A percentile compares a stretch with the other conserved stretches of the same genome.
Evolutionary conservation across 2,888 invertebrate species (phyloP).

Genomic region (Agrotis puta): DNA sequence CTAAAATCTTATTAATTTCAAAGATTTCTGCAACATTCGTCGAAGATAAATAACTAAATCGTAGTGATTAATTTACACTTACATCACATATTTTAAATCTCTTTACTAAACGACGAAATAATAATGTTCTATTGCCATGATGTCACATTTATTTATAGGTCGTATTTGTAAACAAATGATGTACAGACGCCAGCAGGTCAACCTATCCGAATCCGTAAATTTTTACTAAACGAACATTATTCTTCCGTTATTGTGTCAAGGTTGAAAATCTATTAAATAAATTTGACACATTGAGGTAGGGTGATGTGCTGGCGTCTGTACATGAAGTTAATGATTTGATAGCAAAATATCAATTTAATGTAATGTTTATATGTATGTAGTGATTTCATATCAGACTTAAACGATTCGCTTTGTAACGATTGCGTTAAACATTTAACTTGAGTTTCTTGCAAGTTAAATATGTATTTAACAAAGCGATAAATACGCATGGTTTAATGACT

Average conservation of each 20-base stretch:
- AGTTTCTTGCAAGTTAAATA: constrained; percentile 14
- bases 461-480: constrained; percentile 13
- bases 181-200: too few relatives aligned
- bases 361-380: not conserved
- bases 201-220: too few relatives aligned
- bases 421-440: not conserved
- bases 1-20: not conserved
- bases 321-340: not conserved
- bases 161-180: not conserved
- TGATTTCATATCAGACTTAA: not conserved
- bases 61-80: not conserved
- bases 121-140: not conserved
- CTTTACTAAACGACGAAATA: not conserved
- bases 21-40: too few relatives aligned
- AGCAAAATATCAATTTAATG: not conserved
- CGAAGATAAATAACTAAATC: not conserved
- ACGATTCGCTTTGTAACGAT: constrained; percentile 1
- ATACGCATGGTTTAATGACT: constrained; percentile 13
- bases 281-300: too few relatives aligned
- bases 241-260: too few relatives aligned
- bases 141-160: constrained; percentile 5
- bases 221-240: too few relatives aligned
- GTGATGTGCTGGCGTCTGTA: too few relatives aligned
- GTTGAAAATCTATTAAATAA: too few relatives aligned
- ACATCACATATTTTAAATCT: not conserved